Percentiles rank a stretch among this genome's conserved stretches.
Evolutionary conservation across 2,113 vertebrate genomes (phyloP).

Genomic region (Serilophus lunatus): DNA sequence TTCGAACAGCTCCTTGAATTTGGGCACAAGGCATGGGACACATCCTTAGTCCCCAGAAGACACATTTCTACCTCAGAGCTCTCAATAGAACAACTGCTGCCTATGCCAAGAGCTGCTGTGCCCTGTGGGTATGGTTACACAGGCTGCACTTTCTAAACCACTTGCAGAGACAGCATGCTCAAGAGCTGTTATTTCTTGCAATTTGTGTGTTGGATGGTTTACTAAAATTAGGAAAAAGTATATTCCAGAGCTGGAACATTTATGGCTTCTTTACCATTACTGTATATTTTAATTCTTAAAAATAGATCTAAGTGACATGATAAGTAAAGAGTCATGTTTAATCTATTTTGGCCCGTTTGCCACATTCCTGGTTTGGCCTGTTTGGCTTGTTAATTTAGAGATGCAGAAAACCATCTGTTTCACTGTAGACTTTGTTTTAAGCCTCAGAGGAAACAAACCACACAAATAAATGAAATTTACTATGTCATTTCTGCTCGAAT

Average conservation of each 20-base stretch:
- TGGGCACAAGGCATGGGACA: not conserved
- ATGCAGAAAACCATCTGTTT: conserved; percentile 61
- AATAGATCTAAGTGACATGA: conserved; percentile 61
- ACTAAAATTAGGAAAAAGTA: conserved; percentile 46
- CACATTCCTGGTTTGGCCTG: conserved; percentile 38
- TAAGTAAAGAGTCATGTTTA: conserved; percentile 47
- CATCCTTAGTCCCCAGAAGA: not conserved
- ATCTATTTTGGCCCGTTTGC: conserved; percentile 48
- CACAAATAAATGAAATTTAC: conserved; percentile 50
- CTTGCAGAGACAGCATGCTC: conserved; percentile 23
- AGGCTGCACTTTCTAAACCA: conserved; percentile 35
- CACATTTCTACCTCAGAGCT: not conserved
- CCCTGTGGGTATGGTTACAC: not conserved
- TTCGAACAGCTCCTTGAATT: not conserved
- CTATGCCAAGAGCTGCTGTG: not conserved
- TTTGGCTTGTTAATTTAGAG: conserved; percentile 57
- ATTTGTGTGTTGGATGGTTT: conserved; percentile 36
- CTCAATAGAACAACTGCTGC: not conserved
- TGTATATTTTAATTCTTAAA: conserved; percentile 55
- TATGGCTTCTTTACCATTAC: conserved; percentile 44
- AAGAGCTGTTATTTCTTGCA: conserved; percentile 36
- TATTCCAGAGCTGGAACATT: conserved; percentile 42
- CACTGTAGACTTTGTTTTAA: conserved; percentile 58
- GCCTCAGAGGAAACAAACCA: conserved; percentile 55
- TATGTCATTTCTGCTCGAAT: conserved; percentile 39